Percentiles rank a stretch among this genome's conserved stretches.
Evolutionary conservation across 1,140 invertebrate species (phyloP).

Genomic region (Drosophila neocordata): DNA sequence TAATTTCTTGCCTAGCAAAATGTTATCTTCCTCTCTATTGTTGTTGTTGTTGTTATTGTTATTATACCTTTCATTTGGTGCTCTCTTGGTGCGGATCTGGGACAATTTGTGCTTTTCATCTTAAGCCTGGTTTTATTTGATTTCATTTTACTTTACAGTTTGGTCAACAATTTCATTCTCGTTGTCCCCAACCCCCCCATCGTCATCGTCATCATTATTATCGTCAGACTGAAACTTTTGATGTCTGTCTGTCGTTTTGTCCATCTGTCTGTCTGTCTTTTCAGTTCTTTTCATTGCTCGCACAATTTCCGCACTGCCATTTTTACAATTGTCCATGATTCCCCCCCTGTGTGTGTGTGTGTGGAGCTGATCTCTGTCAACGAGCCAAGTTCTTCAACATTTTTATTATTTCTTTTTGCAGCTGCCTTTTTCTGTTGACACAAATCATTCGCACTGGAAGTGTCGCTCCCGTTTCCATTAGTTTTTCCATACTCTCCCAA

Average conservation of each 20-base stretch:
- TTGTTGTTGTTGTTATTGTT: neutral
- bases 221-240: slow-evolving; percentile 26
- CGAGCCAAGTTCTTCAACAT: slow-evolving; percentile 51
- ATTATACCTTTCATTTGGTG: slow-evolving; percentile 53
- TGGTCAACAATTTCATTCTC: slow-evolving; percentile 57
- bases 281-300: slow-evolving; percentile 61
- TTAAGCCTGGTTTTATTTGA: slow-evolving; percentile 50
- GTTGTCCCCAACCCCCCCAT: slow-evolving; percentile 22
- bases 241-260: slow-evolving; percentile 47
- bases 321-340: slow-evolving; percentile 60
- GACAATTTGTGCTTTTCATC: slow-evolving; percentile 63
- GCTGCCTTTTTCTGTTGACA: slow-evolving; percentile 70
- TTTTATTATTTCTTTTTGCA: slow-evolving; percentile 38
- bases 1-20: slow-evolving; percentile 57
- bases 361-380: slow-evolving; percentile 41
- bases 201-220: slow-evolving; percentile 31
- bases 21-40: slow-evolving; percentile 34
- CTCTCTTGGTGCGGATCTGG: slow-evolving; percentile 51
- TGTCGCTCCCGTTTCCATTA: slow-evolving; percentile 53
- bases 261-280: slow-evolving; percentile 47
- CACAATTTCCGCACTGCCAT: slow-evolving; percentile 74
- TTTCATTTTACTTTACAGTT: slow-evolving; percentile 45
- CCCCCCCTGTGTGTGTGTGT: slow-evolving; percentile 4
- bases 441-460: slow-evolving; percentile 72
- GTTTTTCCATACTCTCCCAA: slow-evolving; percentile 20